These are phyloP conservation scores for Thalassoma bifasciatum DNA, from an alignment of 2,113 vertebrate genomes.

Conservation along the genomic window DNA sequence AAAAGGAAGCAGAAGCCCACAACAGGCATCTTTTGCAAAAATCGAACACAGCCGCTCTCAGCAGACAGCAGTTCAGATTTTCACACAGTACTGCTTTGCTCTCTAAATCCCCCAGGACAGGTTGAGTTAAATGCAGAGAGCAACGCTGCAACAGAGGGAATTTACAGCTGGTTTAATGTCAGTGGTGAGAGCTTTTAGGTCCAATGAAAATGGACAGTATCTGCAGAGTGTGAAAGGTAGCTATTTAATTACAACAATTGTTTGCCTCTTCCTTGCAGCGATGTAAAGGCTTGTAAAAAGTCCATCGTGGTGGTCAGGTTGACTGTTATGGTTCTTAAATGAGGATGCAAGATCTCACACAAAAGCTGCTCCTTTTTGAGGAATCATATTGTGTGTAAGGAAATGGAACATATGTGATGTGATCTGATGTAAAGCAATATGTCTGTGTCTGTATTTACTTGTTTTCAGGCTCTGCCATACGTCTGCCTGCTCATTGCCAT, in stretches of 20 bases:
- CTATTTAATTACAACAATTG: conserved; percentile 65
- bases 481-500: conserved; percentile 98
- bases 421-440: neutral
- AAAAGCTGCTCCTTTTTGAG: conserved; percentile 12
- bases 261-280: conserved; percentile 17
- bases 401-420: neutral
- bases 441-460: conserved; percentile 31
- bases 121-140: conserved; percentile 49
- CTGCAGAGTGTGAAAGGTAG: conserved; percentile 52
- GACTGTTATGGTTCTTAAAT: conserved; percentile 23
- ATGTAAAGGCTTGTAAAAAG: conserved; percentile 55
- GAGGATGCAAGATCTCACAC: conserved; percentile 39
- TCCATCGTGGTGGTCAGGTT: conserved; percentile 35
- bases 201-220: conserved; percentile 58
- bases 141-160: conserved; percentile 29
- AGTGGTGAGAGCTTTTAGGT: conserved; percentile 65
- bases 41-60: conserved; percentile 20
- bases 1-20: neutral
- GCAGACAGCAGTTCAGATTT: conserved; percentile 36
- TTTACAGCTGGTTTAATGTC: conserved; percentile 64
- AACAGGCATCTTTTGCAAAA: conserved; percentile 16
- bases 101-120: conserved; percentile 44
- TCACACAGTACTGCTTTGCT: conserved; percentile 29
- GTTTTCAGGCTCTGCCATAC: conserved; percentile 91
- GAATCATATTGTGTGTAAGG: conserved; percentile 13